A percentile compares a stretch with the other conserved stretches of the same genome.
Conservation (phyloP, 2,797 vertebrate genomes). For the Sus cebifrons region DNA sequence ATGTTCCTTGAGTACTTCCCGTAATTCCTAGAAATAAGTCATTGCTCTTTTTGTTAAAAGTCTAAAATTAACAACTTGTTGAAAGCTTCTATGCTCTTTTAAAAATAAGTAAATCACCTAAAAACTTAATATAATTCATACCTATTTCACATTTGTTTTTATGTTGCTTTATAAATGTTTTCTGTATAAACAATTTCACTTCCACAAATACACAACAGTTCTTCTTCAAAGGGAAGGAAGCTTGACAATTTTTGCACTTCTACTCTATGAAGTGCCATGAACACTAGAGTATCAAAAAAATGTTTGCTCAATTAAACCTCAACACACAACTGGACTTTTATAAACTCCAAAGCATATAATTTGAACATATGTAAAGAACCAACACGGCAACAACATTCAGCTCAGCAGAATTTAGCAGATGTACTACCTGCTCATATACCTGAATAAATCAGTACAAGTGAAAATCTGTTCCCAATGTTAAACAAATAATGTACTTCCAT, state of each 20-base stretch:
- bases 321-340: neutral
- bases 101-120: conserved; percentile 45
- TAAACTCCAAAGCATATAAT: conserved; percentile 20
- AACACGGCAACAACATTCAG: conserved; percentile 32
- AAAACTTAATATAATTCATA: conserved; percentile 28
- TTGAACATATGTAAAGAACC: conserved; percentile 28
- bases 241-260: conserved; percentile 5
- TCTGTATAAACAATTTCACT: conserved; percentile 11
- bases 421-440: neutral
- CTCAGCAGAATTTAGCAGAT: conserved; percentile 45
- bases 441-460: conserved; percentile 15
- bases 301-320: conserved; percentile 44
- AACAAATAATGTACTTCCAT: neutral
- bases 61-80: conserved; percentile 55
- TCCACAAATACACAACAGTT: neutral
- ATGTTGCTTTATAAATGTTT: conserved; percentile 54
- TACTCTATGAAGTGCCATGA: neutral
- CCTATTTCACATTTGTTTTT: conserved; percentile 21
- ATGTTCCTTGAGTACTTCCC: conserved; percentile 95
- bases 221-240: neutral
- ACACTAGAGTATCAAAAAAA: conserved; percentile 14
- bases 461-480: neutral
- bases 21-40: conserved; percentile 93
- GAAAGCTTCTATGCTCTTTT: conserved; percentile 35
- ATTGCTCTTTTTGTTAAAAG: conserved; percentile 77